Percentiles rank a stretch among this genome's conserved stretches.
Evolutionary conservation across 2,797 vertebrate species (phyloP).

Genomic region (Enteromius radiatus): DNA sequence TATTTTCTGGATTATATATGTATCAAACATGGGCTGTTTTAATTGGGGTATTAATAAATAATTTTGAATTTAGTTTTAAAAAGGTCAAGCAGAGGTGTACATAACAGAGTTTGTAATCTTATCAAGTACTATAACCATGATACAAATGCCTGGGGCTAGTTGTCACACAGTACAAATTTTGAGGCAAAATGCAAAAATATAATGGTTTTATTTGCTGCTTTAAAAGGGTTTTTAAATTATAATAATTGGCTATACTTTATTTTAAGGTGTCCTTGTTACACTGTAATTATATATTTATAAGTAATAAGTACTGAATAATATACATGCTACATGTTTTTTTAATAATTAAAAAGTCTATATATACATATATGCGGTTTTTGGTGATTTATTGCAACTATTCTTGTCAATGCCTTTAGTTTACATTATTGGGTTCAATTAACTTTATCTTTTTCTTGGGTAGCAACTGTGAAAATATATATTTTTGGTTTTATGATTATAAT

Average conservation of each 20-base stretch:
- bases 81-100: not conserved
- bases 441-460: not conserved
- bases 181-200: not conserved
- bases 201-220: not conserved
- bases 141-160: not conserved
- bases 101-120: not conserved
- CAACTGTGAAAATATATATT: not conserved
- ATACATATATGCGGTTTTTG: not conserved
- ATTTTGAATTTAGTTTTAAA: not conserved
- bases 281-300: too few relatives aligned
- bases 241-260: not conserved
- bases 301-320: too few relatives aligned
- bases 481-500: too few relatives aligned
- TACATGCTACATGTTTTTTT: too few relatives aligned
- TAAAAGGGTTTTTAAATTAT: not conserved
- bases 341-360: not conserved
- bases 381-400: not conserved
- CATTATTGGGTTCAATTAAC: not conserved
- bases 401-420: not conserved
- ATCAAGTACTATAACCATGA: not conserved
- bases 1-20: slow-evolving; percentile 13
- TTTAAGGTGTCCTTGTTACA: too few relatives aligned
- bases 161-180: not conserved
- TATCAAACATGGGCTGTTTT: not conserved
- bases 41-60: not conserved